These are phyloP conservation scores for Denticeps clupeoides DNA, from an alignment of 2,797 vertebrate genomes.

Conservation along the genomic window DNA sequence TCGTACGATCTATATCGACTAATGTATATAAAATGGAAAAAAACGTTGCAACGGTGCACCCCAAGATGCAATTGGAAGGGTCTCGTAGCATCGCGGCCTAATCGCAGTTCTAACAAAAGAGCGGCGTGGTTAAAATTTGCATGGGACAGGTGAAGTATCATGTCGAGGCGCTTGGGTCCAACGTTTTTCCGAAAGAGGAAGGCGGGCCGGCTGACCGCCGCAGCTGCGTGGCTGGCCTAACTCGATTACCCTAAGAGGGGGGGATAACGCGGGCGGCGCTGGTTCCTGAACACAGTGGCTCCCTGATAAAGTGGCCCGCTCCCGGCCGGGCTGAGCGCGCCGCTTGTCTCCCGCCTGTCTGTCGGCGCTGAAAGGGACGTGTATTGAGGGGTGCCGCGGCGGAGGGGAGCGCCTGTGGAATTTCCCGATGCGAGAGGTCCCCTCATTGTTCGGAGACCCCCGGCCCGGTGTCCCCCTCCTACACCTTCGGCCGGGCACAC, in stretches of 20 bases:
- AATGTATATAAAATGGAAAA: too few species aligned
- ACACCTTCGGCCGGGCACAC: slow-evolving; percentile 71
- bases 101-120: too few species aligned
- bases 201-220: too few species aligned
- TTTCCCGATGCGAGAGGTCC: slow-evolving; percentile 32
- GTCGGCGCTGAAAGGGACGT: slow-evolving; percentile 23
- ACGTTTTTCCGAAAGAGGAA: too few species aligned
- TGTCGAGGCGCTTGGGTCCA: too few species aligned
- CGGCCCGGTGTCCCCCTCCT: slow-evolving; percentile 58
- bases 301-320: slow-evolving; percentile 24
- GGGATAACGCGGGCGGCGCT: slow-evolving; percentile 24
- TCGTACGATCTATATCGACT: too few species aligned
- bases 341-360: slow-evolving; percentile 28
- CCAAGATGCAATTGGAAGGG: too few species aligned
- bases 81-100: too few species aligned
- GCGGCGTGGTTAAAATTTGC: too few species aligned
- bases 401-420: slow-evolving; percentile 26
- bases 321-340: slow-evolving; percentile 16
- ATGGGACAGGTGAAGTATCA: too few species aligned
- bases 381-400: slow-evolving; percentile 18
- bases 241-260: slow-evolving; percentile 22
- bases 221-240: slow-evolving; percentile 18
- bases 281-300: slow-evolving; percentile 24
- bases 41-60: too few species aligned
- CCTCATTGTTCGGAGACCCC: slow-evolving; percentile 57